phyloP scores from a whole-genome alignment of 2,888 invertebrate genomes.

The Abrostola tripartita region DNA sequence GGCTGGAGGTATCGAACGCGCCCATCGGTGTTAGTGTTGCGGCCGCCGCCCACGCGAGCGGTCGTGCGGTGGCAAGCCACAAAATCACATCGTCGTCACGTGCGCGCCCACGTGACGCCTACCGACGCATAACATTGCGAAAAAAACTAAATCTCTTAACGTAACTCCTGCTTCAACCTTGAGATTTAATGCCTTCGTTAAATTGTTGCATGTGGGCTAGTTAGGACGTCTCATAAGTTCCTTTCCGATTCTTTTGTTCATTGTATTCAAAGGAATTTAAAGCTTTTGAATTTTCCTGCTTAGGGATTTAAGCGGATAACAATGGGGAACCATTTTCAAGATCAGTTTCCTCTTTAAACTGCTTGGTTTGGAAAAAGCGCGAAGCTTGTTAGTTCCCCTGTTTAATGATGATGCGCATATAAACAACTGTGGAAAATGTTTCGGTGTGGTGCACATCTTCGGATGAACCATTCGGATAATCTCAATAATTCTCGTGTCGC shows the following conservation, averaged over 20 bases:
- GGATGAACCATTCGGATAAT: constrained; percentile 76
- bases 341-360: constrained; percentile 34
- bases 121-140: constrained; percentile 84
- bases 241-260: constrained; percentile 74
- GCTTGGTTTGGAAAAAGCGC: constrained; percentile 4
- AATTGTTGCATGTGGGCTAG: constrained; percentile 80
- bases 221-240: constrained; percentile 72
- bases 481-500: constrained; percentile 79
- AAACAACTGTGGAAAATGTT: constrained; percentile 53
- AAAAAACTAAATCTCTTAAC: constrained; percentile 82
- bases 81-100: constrained; percentile 78
- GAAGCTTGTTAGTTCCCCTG: constrained; percentile 7
- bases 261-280: constrained; percentile 70
- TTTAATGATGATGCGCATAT: constrained; percentile 41
- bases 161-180: constrained; percentile 82
- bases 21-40: constrained; percentile 69
- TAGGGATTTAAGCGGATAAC: constrained; percentile 47
- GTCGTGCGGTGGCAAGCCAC: constrained; percentile 75
- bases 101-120: constrained; percentile 86
- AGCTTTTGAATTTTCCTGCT: constrained; percentile 52
- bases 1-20: constrained; percentile 59
- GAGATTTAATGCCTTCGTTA: constrained; percentile 83
- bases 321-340: constrained; percentile 36
- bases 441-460: constrained; percentile 42
- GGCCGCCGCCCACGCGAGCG: constrained; percentile 79